These are phyloP conservation scores for Anguilla marmorata DNA, from an alignment of 2,797 vertebrate species.

Conservation along the genomic window DNA sequence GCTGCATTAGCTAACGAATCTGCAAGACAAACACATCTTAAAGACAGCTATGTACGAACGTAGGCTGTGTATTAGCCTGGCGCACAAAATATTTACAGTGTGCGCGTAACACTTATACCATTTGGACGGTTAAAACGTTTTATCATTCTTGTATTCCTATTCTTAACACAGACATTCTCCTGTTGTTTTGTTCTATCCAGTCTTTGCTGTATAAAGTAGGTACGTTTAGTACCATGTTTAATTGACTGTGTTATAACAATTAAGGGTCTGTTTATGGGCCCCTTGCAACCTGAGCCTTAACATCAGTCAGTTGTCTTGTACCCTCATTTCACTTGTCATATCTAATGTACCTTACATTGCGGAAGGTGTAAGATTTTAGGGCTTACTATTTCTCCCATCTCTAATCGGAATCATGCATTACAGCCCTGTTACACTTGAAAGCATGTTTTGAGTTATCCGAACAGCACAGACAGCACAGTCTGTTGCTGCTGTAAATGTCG, in stretches of 20 bases:
- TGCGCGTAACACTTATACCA: background rate
- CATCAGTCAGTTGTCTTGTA: background rate
- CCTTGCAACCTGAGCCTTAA: background rate
- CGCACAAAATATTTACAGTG: background rate
- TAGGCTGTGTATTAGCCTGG: background rate
- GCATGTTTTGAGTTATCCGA: background rate
- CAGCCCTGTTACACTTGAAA: background rate
- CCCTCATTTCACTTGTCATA: background rate
- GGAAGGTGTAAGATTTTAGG: background rate
- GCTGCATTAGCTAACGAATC: constrained; percentile 40
- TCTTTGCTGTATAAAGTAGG: background rate
- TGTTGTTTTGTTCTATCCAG: background rate
- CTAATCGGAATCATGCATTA: background rate
- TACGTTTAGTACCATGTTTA: background rate
- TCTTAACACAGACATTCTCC: background rate
- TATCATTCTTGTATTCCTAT: background rate
- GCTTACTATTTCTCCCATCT: background rate
- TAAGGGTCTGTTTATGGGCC: background rate
- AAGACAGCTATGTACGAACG: constrained; percentile 19
- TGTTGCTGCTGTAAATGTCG: background rate
- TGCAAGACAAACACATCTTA: background rate
- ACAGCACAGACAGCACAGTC: background rate
- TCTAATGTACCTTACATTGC: background rate
- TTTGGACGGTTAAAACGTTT: background rate
- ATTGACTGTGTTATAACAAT: background rate